phyloP scores from a whole-genome alignment of 2,797 vertebrate species.

The Trichosurus vulpecula region DNA sequence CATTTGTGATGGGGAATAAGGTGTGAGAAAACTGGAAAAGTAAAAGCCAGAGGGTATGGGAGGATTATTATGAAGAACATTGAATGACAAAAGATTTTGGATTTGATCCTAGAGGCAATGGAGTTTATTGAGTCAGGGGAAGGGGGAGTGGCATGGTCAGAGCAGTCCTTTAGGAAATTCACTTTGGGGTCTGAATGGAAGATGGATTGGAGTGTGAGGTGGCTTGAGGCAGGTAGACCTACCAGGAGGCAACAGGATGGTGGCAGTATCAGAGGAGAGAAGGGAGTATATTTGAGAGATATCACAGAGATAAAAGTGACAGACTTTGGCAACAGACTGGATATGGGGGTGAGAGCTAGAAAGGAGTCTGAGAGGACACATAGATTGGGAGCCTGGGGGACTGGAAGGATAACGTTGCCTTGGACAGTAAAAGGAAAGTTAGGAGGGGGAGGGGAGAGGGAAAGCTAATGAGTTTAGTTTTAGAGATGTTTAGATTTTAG shows the following conservation, averaged over 20 bases:
- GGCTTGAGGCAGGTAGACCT: background rate
- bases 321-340: background rate
- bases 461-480: too few species aligned
- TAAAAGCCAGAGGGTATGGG: background rate
- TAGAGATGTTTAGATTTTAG: too few species aligned
- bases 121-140: background rate
- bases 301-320: background rate
- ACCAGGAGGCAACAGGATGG: background rate
- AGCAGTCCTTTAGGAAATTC: background rate
- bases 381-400: too few species aligned
- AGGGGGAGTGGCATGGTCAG: background rate
- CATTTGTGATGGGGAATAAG: too few species aligned
- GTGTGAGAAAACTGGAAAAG: background rate
- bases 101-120: background rate
- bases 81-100: background rate
- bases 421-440: too few species aligned
- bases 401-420: too few species aligned
- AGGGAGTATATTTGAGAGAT: background rate
- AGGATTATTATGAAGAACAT: background rate
- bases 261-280: background rate
- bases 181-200: background rate
- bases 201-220: background rate
- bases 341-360: too few species aligned
- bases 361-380: too few species aligned
- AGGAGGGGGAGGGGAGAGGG: too few species aligned